Conservation (phyloP, 23 tunicate species). For the Aplidium turbinatum region DNA sequence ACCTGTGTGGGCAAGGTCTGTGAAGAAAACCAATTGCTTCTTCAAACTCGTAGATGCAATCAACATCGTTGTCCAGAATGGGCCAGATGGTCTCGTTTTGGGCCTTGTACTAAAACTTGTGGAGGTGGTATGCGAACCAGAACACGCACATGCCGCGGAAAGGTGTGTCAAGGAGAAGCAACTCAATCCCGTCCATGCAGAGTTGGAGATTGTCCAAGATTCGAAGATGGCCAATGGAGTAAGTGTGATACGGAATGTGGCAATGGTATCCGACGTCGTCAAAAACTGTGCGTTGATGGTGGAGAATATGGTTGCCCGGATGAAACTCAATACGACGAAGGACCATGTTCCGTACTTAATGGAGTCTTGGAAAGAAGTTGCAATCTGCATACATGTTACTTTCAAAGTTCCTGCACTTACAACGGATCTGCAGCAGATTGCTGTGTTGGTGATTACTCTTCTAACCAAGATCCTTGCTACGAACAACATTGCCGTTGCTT, state of each 20-base stretch:
- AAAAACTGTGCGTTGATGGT: slow-evolving; percentile 1
- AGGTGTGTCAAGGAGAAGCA: slow-evolving; percentile 28
- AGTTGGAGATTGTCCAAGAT: slow-evolving; percentile 11
- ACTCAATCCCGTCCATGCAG: background rate
- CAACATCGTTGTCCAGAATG: slow-evolving; percentile 20
- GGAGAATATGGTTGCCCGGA: slow-evolving; percentile 28
- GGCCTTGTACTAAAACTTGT: background rate
- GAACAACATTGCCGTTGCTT: background rate
- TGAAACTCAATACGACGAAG: background rate
- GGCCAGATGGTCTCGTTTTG: background rate
- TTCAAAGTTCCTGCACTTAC: background rate
- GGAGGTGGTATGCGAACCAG: background rate
- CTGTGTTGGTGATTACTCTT: background rate
- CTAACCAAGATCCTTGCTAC: background rate
- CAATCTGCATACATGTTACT: background rate
- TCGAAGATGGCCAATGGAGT: background rate
- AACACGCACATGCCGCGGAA: background rate
- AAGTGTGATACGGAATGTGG: slow-evolving; percentile 10
- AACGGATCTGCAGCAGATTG: background rate
- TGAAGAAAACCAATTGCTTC: background rate
- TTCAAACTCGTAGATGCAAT: slow-evolving; percentile 35
- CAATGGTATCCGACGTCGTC: background rate
- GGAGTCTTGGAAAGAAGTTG: slow-evolving; percentile 9
- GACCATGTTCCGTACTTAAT: background rate
- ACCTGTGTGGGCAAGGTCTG: slow-evolving; percentile 19